Evolutionary conservation across 92 coral and sea anemone genomes (phyloP).

Genomic region (Porites cylindrica): DNA sequence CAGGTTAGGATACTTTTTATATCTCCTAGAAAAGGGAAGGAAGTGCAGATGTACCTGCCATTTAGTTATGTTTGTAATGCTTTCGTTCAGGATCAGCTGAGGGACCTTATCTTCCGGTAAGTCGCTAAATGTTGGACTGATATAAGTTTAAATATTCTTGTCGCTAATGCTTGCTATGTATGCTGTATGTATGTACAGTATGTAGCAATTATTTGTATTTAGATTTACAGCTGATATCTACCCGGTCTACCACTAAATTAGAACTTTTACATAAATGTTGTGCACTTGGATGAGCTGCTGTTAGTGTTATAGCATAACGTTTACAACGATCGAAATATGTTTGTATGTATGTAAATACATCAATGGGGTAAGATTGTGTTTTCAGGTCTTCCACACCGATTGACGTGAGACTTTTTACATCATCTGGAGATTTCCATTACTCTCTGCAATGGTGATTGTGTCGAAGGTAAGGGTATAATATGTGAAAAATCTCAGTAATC

Average conservation of each 20-base stretch:
- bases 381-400: constrained; percentile 7
- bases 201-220: too few relatives aligned
- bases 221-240: too few relatives aligned
- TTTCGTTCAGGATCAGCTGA: not conserved
- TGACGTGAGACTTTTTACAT: not conserved
- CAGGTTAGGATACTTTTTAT: not conserved
- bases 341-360: constrained; percentile 3
- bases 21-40: not conserved
- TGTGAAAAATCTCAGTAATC: not conserved
- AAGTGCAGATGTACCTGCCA: not conserved
- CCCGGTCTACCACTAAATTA: not conserved
- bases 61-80: not conserved
- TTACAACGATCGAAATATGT: not conserved
- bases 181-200: too few relatives aligned
- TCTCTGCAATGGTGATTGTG: constrained; percentile 43
- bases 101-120: not conserved
- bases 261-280: not conserved
- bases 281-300: not conserved
- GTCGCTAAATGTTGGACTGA: constrained; percentile 21
- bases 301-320: not conserved
- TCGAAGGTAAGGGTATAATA: constrained; percentile 29
- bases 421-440: not conserved
- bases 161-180: not conserved
- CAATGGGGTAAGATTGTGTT: not conserved
- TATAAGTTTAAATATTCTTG: constrained; percentile 16